These are phyloP conservation scores for Osmerus eperlanus DNA, from an alignment of 2,113 vertebrate species.

Conservation along the genomic window DNA sequence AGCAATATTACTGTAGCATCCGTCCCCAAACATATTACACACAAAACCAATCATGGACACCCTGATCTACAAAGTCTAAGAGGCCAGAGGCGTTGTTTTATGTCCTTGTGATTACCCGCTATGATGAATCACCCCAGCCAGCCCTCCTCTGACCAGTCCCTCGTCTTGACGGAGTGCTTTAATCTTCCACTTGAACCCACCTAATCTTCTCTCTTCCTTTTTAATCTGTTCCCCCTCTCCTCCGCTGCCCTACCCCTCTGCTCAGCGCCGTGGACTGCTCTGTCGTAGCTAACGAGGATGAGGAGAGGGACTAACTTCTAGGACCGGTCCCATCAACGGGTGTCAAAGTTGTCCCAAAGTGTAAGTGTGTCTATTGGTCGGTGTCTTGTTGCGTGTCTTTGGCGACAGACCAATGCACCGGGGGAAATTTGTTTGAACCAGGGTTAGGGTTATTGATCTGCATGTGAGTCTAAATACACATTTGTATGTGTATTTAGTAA, in stretches of 20 bases:
- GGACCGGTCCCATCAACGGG: too few species aligned
- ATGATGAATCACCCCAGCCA: conserved; percentile 53
- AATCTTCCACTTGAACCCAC: conserved; percentile 58
- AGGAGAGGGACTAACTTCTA: too few species aligned
- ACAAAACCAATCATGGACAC: conserved; percentile 9
- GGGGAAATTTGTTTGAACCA: too few species aligned
- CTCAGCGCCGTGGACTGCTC: neutral
- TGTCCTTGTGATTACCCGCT: conserved; percentile 28
- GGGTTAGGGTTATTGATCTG: too few species aligned
- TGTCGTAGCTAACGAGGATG: too few species aligned
- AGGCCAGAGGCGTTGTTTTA: conserved; percentile 15
- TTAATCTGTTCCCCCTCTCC: conserved; percentile 42
- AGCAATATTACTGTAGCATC: too few species aligned
- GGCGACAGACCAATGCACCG: too few species aligned
- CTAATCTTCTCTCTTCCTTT: conserved; percentile 49
- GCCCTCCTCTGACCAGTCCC: conserved; percentile 37
- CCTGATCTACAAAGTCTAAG: conserved; percentile 7
- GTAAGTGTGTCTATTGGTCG: too few species aligned
- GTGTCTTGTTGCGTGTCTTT: too few species aligned
- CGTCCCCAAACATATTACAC: neutral
- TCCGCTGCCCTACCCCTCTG: conserved; percentile 18
- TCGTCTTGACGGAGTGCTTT: conserved; percentile 59
- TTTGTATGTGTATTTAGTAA: too few species aligned
- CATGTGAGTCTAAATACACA: too few species aligned
- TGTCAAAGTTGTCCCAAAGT: too few species aligned